Conservation (phyloP, 1,140 invertebrate species). For the Drosophila athabasca region DNA sequence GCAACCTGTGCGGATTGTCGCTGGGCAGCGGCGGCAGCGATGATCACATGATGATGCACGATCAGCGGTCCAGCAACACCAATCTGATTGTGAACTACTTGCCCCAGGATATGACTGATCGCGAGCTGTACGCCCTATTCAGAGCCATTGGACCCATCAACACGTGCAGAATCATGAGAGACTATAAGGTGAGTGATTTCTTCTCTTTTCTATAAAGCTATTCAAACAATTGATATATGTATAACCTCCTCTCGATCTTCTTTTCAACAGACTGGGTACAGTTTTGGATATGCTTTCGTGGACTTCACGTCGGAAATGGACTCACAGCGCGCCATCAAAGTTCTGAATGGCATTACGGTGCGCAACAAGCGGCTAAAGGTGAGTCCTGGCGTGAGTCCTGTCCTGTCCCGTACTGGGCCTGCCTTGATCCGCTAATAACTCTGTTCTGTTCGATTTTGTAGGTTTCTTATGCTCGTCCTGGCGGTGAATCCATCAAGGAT, state of each 20-base stretch:
- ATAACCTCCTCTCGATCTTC: neutral
- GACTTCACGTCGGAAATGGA: constrained; percentile 94
- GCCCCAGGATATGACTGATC: constrained; percentile 96
- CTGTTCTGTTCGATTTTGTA: constrained; percentile 55
- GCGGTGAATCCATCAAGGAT: constrained; percentile 96
- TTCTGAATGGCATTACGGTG: constrained; percentile 94
- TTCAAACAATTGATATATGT: neutral
- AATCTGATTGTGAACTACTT: constrained; percentile 98
- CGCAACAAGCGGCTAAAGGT: constrained; percentile 93
- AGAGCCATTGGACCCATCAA: constrained; percentile 93
- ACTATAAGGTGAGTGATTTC: constrained; percentile 89
- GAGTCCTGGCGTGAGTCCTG: constrained; percentile 14
- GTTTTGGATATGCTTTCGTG: constrained; percentile 98
- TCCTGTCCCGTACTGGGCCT: too few species aligned
- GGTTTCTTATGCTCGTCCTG: constrained; percentile 95
- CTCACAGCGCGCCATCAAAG: constrained; percentile 92
- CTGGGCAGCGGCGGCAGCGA: constrained; percentile 71
- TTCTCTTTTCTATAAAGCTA: constrained; percentile 4
- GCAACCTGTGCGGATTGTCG: constrained; percentile 69
- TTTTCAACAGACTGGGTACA: constrained; percentile 92
- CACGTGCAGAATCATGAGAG: constrained; percentile 95
- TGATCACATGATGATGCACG: constrained; percentile 54
- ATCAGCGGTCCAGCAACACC: constrained; percentile 84
- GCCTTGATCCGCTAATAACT: neutral
- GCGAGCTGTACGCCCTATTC: constrained; percentile 95